phyloP scores from a whole-genome alignment of 2,797 vertebrate species.

The Molothrus ater region DNA sequence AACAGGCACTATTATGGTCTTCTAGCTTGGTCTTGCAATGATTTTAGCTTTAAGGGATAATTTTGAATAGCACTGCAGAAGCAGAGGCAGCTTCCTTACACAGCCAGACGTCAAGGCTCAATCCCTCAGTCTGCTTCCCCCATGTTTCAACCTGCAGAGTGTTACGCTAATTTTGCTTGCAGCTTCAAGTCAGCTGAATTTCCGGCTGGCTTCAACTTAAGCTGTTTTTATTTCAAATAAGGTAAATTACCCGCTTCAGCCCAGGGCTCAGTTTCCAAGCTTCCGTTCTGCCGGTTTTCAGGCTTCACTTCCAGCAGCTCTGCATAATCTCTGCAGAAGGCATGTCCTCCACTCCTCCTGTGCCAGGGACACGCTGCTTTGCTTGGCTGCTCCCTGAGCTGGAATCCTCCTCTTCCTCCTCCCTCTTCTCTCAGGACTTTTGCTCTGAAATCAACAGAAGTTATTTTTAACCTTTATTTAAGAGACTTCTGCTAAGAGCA shows the following conservation, averaged over 20 bases:
- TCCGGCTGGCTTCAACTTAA: constrained; percentile 59
- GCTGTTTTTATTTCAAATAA: constrained; percentile 67
- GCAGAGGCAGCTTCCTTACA: neutral
- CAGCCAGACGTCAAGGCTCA: constrained; percentile 3
- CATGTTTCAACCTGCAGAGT: constrained; percentile 62
- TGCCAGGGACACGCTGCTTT: neutral
- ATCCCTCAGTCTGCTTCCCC: constrained; percentile 12
- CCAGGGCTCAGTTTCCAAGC: constrained; percentile 36
- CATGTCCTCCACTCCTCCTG: neutral
- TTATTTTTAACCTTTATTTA: constrained; percentile 17
- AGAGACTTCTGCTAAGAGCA: neutral
- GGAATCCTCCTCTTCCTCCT: constrained; percentile 8
- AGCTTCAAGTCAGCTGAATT: constrained; percentile 68
- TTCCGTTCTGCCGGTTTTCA: constrained; percentile 29
- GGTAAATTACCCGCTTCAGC: constrained; percentile 57
- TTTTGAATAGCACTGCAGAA: constrained; percentile 38
- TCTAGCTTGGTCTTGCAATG: constrained; percentile 47
- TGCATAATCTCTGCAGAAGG: constrained; percentile 39
- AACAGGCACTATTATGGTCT: constrained; percentile 47
- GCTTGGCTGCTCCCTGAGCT: neutral
- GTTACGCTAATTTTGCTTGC: constrained; percentile 54
- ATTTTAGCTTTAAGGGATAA: constrained; percentile 57
- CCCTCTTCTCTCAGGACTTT: neutral
- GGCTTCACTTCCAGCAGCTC: constrained; percentile 46
- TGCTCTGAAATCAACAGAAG: constrained; percentile 1